Base-by-base conservation (phyloP, 1,140 invertebrate species). In the Monochamus saltuarius region DNA sequence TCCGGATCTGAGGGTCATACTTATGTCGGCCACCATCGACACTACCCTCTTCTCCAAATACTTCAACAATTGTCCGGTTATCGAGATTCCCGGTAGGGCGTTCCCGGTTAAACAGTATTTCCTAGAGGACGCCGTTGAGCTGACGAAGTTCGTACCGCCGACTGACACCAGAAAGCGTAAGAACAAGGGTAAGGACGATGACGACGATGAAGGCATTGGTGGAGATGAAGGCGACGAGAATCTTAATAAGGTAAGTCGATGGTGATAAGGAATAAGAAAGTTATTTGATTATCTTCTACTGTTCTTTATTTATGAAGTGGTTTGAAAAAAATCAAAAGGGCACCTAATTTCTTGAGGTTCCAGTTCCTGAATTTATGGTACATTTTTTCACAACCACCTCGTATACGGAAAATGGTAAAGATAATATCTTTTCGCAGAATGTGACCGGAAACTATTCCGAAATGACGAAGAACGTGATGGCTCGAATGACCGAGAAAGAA, bases 21-120 rank as follows among this genome's bases (percentile, higher is more conserved):
- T 99, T 16, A 99, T 99, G 96, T 98, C 95, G 6, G 97, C 97
- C 4, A 97, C 97, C 0, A 93, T 99, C 56, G 94, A 97, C 70
- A 94, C 91, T 0, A 85, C 89, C 0, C 80, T 97, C 0, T 99
- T 99, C 76, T 86, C 88, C 2, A 80, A 87, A 9, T 99, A 99
- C 77, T 99, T 99, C 77, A 90, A 90, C 55, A 82, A 89, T 59
- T 95, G 94, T 77, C 92, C 92, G 0, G 86, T 93, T 0, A 78
- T 90, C 58, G 86, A 89, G 80, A 87, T 94, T 1, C 84, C 86
- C 1, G 93, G 93, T 0, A 81, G 89, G 40, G 82, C 91, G 1
- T 92, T 82, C 75, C 91, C 92, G 0, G 92, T 96, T 0, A 78
- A 89, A 57, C 89, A 94, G 66, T 95, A 92, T 74, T 97, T 92